These are phyloP conservation scores for Proisotoma minuta DNA, from an alignment of 2,888 invertebrate species.

Conservation along the genomic window DNA sequence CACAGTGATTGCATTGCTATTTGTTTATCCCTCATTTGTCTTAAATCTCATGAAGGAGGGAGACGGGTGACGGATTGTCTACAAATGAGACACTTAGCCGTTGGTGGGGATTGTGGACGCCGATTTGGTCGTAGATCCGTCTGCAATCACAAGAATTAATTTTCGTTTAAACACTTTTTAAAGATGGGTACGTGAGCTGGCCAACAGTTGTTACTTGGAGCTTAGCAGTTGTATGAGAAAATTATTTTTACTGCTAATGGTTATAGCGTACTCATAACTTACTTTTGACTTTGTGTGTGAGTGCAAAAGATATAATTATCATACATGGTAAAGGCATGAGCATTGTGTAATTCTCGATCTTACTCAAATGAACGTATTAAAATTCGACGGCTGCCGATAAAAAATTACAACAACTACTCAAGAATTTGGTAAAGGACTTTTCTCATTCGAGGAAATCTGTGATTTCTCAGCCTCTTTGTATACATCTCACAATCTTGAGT, in stretches of 20 bases:
- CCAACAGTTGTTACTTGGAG: neutral
- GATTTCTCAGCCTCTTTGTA: neutral
- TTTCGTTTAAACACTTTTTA: conserved; percentile 5
- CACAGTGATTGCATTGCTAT: neutral
- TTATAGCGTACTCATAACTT: conserved; percentile 38
- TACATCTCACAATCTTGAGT: conserved; percentile 9
- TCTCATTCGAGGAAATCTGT: conserved; percentile 24
- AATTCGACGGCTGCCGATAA: conserved; percentile 33
- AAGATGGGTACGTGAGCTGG: neutral
- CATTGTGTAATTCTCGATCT: conserved; percentile 6
- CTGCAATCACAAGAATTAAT: conserved; percentile 5
- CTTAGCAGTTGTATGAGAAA: conserved; percentile 7
- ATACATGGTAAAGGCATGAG: conserved; percentile 37
- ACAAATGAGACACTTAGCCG: conserved; percentile 14
- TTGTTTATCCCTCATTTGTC: conserved; percentile 7
- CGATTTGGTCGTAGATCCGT: conserved; percentile 6
- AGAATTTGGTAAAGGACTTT: conserved; percentile 13
- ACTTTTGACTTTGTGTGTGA: conserved; percentile 26
- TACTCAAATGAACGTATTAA: conserved; percentile 34
- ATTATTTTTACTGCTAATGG: conserved; percentile 45
- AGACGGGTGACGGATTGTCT: conserved; percentile 11
- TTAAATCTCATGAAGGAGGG: conserved; percentile 9
- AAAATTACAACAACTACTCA: neutral
- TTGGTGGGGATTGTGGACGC: neutral
- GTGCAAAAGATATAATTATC: conserved; percentile 46